A percentile compares a stretch with the other conserved stretches of the same genome.
phyloP scores from a whole-genome alignment of 2,888 invertebrate species.

The Trachelus troglodyta region DNA sequence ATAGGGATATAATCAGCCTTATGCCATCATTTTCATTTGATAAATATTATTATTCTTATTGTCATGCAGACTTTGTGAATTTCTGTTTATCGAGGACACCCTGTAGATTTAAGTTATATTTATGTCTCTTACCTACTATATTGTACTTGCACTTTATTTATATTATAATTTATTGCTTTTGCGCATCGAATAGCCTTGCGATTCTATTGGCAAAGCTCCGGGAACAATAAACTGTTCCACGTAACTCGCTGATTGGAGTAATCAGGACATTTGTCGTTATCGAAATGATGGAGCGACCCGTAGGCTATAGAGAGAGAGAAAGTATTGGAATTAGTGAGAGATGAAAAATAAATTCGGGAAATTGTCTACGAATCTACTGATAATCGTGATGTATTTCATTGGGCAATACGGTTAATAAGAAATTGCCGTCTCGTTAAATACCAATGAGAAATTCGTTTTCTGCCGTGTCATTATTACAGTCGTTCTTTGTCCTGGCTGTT shows the following conservation, averaged over 20 bases:
- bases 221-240: background rate
- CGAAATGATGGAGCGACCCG: background rate
- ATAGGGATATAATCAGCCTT: conserved; percentile 36
- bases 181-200: background rate
- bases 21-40: conserved; percentile 55
- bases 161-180: background rate
- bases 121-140: background rate
- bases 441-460: background rate
- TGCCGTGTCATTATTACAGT: background rate
- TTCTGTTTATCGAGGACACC: background rate
- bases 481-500: background rate
- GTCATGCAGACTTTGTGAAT: background rate
- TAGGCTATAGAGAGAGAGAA: background rate
- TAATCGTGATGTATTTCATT: background rate
- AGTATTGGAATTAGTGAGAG: background rate
- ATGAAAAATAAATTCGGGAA: background rate
- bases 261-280: background rate
- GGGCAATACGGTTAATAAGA: conserved; percentile 18
- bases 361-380: background rate
- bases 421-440: conserved; percentile 5
- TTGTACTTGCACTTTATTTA: background rate
- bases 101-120: background rate
- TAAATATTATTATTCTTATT: conserved; percentile 51
- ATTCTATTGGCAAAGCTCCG: background rate
- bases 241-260: background rate